Evolutionary conservation across 2,888 invertebrate species (phyloP).

Genomic region (Melipona beecheii): DNA sequence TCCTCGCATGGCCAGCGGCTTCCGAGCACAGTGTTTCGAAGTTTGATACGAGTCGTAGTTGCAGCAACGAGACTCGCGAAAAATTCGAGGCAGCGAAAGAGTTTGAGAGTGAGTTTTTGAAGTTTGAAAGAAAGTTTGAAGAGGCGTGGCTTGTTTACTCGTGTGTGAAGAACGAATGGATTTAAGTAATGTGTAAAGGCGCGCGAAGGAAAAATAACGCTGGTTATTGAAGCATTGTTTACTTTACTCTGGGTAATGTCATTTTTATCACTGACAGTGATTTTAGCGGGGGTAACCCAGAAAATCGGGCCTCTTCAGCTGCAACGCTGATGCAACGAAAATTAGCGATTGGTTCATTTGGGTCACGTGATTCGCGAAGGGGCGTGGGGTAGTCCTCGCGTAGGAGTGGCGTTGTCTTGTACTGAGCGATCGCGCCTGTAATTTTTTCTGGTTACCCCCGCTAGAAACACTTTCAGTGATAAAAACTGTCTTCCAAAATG

Average conservation of each 20-base stretch:
- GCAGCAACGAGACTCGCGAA: background rate
- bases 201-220: background rate
- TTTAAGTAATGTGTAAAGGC: background rate
- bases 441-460: no score
- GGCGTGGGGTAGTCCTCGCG: no score
- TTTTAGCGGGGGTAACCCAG: no score
- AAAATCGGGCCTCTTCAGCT: no score
- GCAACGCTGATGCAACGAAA: no score
- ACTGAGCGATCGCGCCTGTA: no score
- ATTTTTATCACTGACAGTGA: no score
- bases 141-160: background rate
- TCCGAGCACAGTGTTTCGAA: background rate
- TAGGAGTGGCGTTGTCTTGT: no score
- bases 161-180: background rate
- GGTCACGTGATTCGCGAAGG: no score
- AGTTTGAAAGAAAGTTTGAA: constrained; percentile 6
- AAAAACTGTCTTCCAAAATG: background rate
- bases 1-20: background rate
- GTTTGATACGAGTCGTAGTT: constrained; percentile 3
- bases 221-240: background rate
- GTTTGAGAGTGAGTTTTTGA: background rate
- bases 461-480: no score
- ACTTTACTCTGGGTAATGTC: no score
- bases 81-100: background rate
- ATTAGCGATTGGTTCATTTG: no score